Evolutionary conservation across 2,113 vertebrate genomes (phyloP).

Genomic region (Phalacrocorax brasilianus): DNA sequence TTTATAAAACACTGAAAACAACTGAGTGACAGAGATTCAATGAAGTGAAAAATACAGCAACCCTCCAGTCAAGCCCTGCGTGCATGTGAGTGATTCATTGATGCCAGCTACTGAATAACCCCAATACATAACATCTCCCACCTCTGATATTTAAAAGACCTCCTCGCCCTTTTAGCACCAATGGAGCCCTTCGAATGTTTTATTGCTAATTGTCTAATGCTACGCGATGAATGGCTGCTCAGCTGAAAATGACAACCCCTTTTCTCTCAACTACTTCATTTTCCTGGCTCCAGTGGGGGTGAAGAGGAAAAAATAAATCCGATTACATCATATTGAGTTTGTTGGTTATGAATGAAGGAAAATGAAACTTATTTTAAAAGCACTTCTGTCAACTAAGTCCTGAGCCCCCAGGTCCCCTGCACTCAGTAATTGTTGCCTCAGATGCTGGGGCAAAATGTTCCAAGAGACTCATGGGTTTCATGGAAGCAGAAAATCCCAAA

Average conservation of each 20-base stretch:
- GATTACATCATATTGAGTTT: slow-evolving; percentile 53
- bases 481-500: background rate
- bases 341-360: slow-evolving; percentile 40
- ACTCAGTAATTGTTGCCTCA: background rate
- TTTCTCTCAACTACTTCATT: slow-evolving; percentile 65
- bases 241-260: slow-evolving; percentile 58
- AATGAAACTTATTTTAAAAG: slow-evolving; percentile 32
- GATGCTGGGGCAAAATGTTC: background rate
- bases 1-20: slow-evolving; percentile 46
- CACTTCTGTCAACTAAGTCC: background rate
- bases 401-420: background rate
- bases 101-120: slow-evolving; percentile 35
- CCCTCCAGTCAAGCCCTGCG: background rate
- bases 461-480: background rate
- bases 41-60: slow-evolving; percentile 4
- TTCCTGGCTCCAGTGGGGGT: slow-evolving; percentile 62
- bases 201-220: slow-evolving; percentile 67
- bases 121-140: background rate
- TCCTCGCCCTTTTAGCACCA: slow-evolving; percentile 4
- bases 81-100: slow-evolving; percentile 9
- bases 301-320: slow-evolving; percentile 68
- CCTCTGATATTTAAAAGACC: slow-evolving; percentile 34
- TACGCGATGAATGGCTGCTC: slow-evolving; percentile 21
- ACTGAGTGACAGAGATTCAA: slow-evolving; percentile 48
- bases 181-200: slow-evolving; percentile 47